These are phyloP conservation scores for Seriola quinqueradiata DNA, from an alignment of 2,113 vertebrate species.

Conservation along the genomic window DNA sequence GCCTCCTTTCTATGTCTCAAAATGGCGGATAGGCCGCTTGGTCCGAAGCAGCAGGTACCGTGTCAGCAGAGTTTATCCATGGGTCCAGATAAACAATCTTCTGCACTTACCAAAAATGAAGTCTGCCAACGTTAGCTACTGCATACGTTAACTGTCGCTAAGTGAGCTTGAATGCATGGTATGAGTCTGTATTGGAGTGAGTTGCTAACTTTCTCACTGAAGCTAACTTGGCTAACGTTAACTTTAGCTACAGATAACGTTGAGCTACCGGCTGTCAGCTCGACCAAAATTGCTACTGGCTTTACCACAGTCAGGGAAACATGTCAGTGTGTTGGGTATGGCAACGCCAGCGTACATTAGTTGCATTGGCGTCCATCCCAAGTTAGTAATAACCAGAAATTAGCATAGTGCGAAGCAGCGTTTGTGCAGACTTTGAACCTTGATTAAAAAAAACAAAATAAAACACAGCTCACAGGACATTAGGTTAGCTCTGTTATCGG, in stretches of 20 bases:
- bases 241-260: slow-evolving; percentile 51
- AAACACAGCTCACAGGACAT: neutral
- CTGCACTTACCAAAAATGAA: neutral
- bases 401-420: slow-evolving; percentile 23
- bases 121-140: rapidly evolving
- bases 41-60: slow-evolving; percentile 79
- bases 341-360: no score
- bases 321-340: neutral
- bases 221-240: slow-evolving; percentile 68
- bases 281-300: neutral
- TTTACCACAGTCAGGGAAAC: neutral
- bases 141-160: neutral
- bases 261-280: neutral
- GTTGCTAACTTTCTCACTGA: slow-evolving; percentile 68
- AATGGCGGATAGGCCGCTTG: slow-evolving; percentile 88
- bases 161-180: neutral
- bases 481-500: no score
- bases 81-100: neutral
- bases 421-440: neutral
- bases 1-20: slow-evolving; percentile 87
- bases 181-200: no score
- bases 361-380: neutral
- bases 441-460: neutral
- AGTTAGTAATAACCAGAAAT: slow-evolving; percentile 28
- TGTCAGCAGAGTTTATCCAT: slow-evolving; percentile 48